phyloP scores from a whole-genome alignment of 2,888 invertebrate species.

The Terebella lapidaria region DNA sequence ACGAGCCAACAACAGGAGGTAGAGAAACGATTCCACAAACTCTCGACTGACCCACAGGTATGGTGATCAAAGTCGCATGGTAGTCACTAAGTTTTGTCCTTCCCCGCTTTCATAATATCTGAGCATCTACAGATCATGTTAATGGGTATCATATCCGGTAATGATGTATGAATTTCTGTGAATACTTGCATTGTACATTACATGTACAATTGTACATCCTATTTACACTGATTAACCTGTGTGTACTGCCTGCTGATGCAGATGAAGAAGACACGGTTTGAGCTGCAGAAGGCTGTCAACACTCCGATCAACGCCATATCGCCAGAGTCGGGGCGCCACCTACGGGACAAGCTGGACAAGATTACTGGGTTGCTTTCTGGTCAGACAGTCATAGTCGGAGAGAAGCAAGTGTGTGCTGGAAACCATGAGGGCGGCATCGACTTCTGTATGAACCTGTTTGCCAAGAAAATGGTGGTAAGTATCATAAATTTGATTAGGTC shows the following conservation, averaged over 20 bases:
- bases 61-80: no score
- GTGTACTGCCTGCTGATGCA: no score
- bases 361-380: constrained; percentile 69
- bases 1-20: neutral
- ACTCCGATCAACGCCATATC: constrained; percentile 83
- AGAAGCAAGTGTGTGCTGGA: constrained; percentile 61
- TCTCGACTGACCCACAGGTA: neutral
- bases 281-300: constrained; percentile 74
- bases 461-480: constrained; percentile 66
- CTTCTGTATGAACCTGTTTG: constrained; percentile 67
- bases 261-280: constrained; percentile 72
- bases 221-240: no score
- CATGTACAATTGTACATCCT: no score
- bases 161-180: no score
- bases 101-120: no score
- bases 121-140: no score
- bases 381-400: constrained; percentile 63
- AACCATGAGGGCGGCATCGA: constrained; percentile 69
- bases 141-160: no score
- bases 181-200: no score
- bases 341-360: constrained; percentile 71
- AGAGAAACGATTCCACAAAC: neutral
- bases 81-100: no score
- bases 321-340: constrained; percentile 68
- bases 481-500: no score